Base-by-base conservation (phyloP, 2,797 vertebrate species). In the Arremon brunneinucha region DNA sequence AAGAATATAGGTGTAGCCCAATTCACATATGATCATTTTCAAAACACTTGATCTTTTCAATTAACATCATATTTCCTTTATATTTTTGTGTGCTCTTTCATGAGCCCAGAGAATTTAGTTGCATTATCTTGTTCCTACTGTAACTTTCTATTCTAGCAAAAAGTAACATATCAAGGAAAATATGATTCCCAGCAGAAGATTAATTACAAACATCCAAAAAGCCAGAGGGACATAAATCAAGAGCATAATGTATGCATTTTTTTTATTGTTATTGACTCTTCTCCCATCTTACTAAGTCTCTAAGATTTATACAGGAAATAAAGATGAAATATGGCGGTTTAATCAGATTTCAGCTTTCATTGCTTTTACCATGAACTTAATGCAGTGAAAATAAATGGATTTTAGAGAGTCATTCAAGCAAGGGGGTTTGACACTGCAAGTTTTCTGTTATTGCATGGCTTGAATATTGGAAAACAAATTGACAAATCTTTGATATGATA, bases 251-350 rank as follows among this genome's bases (percentile, higher is more conserved):
- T 69, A 43, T 47, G 20, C 1, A 0, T 5, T 46, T 43, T 62
- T 62, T 34, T 71, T 41, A 35, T 83, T 70, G 46, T 85, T 94
- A 64, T 84, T 82, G 46, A 32, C 57, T 46, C 24, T 80, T 78
- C 65, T 65, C 7, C 23, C 19, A 6, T 34, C 9, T 56, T 43
- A 41, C 4, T 60, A 43, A 47, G 26, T 49, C 8, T 87, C 59
- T 55, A 76, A 85, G 43, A 87, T 74, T 57, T 89, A 59, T 86
- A 88, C 53, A 89, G 34, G 47, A 96, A 96, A 78, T 70, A 79
- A 76, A 83, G 70, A 76, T 65, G 35, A 93, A 95, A 89, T 71
- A 94, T 49, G 78, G 14, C 20, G 52, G 50, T 68, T 88, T 93
- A 83, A 80, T 74, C 43, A 80, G 24, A 18, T 91, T 93, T 83